These are phyloP conservation scores for Chondrilla cf. caribensis DNA, from an alignment of 37 sponge, comb jelly and placozoan genomes.

Conservation along the genomic window DNA sequence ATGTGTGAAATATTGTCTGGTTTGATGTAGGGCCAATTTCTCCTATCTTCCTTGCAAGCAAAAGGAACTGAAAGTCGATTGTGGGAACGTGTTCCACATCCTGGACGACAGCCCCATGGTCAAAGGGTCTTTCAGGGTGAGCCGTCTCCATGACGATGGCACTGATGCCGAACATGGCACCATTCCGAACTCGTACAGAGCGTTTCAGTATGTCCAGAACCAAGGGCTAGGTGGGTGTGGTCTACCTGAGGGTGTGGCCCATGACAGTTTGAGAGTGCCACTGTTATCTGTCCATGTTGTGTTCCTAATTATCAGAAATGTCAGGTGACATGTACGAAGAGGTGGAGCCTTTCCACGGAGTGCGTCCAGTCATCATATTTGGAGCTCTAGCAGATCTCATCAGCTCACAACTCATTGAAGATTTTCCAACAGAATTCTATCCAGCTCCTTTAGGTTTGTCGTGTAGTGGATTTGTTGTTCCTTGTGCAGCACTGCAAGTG, in stretches of 20 bases:
- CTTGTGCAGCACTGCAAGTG: too few species aligned
- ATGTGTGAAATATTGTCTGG: too few species aligned
- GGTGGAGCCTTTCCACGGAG: conserved; percentile 63
- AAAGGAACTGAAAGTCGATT: conserved; percentile 55
- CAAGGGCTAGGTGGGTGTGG: conserved; percentile 64
- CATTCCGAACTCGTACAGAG: conserved; percentile 64
- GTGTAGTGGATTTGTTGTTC: neutral
- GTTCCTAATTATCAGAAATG: conserved; percentile 15
- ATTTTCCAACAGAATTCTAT: conserved; percentile 63
- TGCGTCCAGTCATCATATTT: conserved; percentile 62
- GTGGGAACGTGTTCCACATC: conserved; percentile 73
- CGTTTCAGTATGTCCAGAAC: conserved; percentile 58
- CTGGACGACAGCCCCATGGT: conserved; percentile 48
- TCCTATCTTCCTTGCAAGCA: conserved; percentile 63
- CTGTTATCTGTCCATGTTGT: neutral
- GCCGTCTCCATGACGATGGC: conserved; percentile 60
- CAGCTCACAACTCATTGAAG: conserved; percentile 50
- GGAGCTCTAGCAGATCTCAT: conserved; percentile 61
- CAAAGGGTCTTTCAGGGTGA: conserved; percentile 62
- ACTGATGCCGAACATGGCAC: conserved; percentile 68
- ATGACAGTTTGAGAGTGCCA: too few species aligned
- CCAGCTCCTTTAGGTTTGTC: conserved; percentile 40
- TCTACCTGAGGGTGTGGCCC: too few species aligned
- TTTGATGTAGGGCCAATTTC: conserved; percentile 72
- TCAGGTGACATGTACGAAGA: conserved; percentile 63